These are phyloP conservation scores for Gonocerus acuteangulatus DNA, from an alignment of 2,888 invertebrate genomes.

Conservation along the genomic window DNA sequence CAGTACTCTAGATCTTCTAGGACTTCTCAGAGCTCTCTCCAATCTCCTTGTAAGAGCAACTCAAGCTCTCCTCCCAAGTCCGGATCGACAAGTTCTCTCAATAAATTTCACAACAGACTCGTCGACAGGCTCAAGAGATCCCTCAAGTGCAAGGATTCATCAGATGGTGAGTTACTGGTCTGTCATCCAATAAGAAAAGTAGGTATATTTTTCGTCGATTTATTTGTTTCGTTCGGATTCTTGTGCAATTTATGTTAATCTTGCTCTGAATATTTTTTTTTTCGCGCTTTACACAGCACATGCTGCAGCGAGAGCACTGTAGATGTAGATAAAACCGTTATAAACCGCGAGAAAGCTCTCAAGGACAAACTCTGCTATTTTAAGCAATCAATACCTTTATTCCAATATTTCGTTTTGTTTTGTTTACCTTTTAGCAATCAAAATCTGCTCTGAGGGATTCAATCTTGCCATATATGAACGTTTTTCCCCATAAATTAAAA, in stretches of 20 bases:
- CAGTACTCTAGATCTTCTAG: constrained; percentile 56
- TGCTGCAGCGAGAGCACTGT: not conserved
- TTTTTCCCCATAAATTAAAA: no score
- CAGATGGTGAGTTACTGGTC: constrained; percentile 36
- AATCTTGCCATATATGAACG: not conserved
- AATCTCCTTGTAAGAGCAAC: constrained; percentile 60
- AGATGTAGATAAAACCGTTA: not conserved
- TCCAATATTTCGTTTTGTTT: not conserved
- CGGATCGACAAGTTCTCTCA: constrained; percentile 54
- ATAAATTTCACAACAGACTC: constrained; percentile 72
- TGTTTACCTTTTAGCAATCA: not conserved
- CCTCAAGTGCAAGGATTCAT: constrained; percentile 43
- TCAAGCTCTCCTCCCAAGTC: constrained; percentile 56
- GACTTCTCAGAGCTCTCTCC: constrained; percentile 54
- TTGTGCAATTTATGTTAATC: not conserved
- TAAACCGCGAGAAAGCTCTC: not conserved
- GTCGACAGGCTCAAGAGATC: constrained; percentile 71
- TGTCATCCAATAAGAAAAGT: constrained; percentile 25
- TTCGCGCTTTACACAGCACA: not conserved
- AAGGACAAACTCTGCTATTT: not conserved
- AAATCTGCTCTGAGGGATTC: not conserved
- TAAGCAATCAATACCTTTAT: constrained; percentile 5
- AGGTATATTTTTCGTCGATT: constrained; percentile 22
- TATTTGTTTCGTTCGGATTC: not conserved
- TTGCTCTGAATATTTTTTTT: not conserved